Conservation (phyloP, 2,113 vertebrate genomes). For the Hyaena hyaena region DNA sequence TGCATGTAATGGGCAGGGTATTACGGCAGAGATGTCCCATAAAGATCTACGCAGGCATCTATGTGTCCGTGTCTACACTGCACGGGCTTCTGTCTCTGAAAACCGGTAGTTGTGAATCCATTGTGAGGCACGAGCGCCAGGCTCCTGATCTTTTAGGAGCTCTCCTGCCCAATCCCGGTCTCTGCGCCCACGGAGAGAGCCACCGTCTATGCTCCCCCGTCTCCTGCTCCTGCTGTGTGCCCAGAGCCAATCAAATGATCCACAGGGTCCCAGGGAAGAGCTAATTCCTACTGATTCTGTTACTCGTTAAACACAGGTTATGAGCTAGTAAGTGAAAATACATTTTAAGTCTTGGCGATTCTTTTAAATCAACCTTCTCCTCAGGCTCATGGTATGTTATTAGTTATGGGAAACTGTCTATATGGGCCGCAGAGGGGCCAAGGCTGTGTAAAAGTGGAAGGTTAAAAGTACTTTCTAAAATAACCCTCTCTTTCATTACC, state of each 20-base stretch:
- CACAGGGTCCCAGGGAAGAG: background rate
- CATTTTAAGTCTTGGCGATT: background rate
- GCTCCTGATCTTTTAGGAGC: too few relatives aligned
- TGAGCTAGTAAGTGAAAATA: background rate
- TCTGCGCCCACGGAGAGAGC: background rate
- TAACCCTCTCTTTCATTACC: conserved; percentile 1
- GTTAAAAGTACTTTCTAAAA: conserved; percentile 40
- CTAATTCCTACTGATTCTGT: background rate
- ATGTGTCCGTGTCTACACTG: background rate
- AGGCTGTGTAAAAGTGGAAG: conserved; percentile 39
- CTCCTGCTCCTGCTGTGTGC: background rate
- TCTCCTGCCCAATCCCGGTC: too few relatives aligned
- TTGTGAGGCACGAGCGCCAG: background rate
- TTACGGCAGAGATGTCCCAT: too few relatives aligned
- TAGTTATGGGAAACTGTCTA: background rate
- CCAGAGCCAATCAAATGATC: background rate
- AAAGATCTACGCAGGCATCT: background rate
- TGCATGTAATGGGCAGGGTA: rapidly evolving
- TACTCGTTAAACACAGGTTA: background rate
- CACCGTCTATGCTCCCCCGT: rapidly evolving
- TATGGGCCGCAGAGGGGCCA: background rate
- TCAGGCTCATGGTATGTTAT: background rate
- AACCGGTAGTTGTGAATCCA: background rate
- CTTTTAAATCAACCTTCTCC: background rate
- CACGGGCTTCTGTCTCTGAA: background rate